Percentiles rank a stretch among this genome's conserved stretches.
These are phyloP conservation scores for Sclerodermus sp. DNA, from an alignment of 2,888 invertebrate species.

Conservation along the genomic window DNA sequence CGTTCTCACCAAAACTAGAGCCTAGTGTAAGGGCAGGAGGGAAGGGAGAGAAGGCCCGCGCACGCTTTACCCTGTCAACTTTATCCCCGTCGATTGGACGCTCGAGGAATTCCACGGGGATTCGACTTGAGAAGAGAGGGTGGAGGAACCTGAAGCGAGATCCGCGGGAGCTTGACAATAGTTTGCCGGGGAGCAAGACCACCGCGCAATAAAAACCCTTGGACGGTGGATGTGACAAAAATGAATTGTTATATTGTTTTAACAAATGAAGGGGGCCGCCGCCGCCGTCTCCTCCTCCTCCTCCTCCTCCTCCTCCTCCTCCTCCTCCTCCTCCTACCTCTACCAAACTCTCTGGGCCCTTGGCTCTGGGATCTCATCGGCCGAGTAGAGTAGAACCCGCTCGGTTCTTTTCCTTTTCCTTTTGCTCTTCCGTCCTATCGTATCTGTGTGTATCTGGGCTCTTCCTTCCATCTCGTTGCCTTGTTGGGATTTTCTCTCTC, in stretches of 20 bases:
- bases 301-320: constrained; percentile 4
- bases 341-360: no score
- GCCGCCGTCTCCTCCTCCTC: constrained; percentile 19
- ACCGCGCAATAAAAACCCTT: constrained; percentile 45
- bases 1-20: no score
- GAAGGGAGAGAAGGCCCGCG: no score
- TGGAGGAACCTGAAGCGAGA: no score
- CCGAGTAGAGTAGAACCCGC: constrained; percentile 4
- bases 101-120: no score
- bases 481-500: constrained; percentile 16
- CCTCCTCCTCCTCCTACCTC: constrained; percentile 12
- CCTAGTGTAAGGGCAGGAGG: no score
- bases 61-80: no score
- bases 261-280: constrained; percentile 50
- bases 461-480: constrained; percentile 20
- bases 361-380: no score
- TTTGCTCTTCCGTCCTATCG: constrained; percentile 24
- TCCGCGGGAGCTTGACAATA: no score
- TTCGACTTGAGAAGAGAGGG: no score
- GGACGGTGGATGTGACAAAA: constrained; percentile 51
- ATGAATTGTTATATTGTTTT: constrained; percentile 55
- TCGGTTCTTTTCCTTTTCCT: constrained; percentile 21
- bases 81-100: no score
- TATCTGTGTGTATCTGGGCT: constrained; percentile 44
- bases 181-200: no score